These are phyloP conservation scores for Aurelia aurita complex sp. Pacific DNA, from an alignment of 30 jellyfish, hydroid and myxozoan species.

Conservation along the genomic window DNA sequence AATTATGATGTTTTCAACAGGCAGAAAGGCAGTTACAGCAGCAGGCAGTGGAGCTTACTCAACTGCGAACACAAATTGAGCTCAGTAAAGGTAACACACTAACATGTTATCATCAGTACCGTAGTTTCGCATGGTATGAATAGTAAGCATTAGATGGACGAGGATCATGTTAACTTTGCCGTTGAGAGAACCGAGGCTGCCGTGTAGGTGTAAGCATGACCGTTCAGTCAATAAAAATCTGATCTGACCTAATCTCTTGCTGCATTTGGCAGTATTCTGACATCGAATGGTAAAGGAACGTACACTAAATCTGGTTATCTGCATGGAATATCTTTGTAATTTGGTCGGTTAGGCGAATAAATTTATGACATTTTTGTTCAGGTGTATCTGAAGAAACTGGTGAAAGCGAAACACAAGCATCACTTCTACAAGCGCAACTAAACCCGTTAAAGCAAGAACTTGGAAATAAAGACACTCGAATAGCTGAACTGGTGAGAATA, in stretches of 20 bases:
- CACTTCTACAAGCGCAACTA: constrained; percentile 78
- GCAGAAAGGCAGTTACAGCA: constrained; percentile 82
- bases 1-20: constrained; percentile 4
- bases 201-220: too few relatives aligned
- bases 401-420: constrained; percentile 76
- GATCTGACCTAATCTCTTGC: too few relatives aligned
- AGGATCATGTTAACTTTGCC: too few relatives aligned
- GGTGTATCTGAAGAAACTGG: constrained; percentile 87
- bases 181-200: too few relatives aligned
- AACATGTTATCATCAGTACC: too few relatives aligned
- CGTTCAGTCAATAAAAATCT: too few relatives aligned
- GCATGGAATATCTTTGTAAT: neutral
- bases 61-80: constrained; percentile 84
- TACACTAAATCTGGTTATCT: too few relatives aligned
- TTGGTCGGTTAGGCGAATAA: neutral
- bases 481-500: constrained; percentile 71
- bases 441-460: constrained; percentile 75
- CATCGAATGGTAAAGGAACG: too few relatives aligned
- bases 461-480: constrained; percentile 54
- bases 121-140: too few relatives aligned
- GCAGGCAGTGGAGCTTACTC: constrained; percentile 93
- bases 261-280: too few relatives aligned
- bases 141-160: too few relatives aligned
- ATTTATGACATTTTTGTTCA: neutral
- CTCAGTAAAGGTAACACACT: constrained; percentile 73